phyloP scores from a whole-genome alignment of 2,113 vertebrate species.

The Mormyrus lacerda region DNA sequence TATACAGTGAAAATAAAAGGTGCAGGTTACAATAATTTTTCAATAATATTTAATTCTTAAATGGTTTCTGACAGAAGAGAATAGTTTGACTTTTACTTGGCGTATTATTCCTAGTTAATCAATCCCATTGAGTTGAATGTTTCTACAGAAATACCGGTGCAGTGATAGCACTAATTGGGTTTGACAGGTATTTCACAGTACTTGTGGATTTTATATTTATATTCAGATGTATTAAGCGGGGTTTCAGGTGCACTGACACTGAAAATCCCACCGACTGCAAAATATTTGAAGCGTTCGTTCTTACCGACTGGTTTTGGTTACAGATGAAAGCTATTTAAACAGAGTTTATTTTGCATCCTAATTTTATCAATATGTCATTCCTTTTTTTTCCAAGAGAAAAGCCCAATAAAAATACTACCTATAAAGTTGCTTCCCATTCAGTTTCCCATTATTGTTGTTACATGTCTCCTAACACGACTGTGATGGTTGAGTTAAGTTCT shows the following conservation, averaged over 20 bases:
- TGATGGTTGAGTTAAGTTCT: neutral
- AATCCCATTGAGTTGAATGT: neutral
- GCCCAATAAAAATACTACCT: neutral
- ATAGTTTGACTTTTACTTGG: neutral
- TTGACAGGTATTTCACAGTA: neutral
- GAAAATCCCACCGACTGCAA: neutral
- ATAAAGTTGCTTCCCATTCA: neutral
- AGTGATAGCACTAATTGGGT: neutral
- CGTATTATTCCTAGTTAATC: neutral
- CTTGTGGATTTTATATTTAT: neutral
- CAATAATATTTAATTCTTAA: neutral
- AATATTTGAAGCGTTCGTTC: neutral
- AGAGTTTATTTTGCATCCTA: neutral
- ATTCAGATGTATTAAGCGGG: neutral
- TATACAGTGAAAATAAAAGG: neutral
- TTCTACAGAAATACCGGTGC: neutral
- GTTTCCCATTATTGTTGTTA: neutral
- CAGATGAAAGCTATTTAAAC: neutral
- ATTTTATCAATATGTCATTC: neutral
- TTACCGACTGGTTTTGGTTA: neutral
- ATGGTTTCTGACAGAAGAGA: neutral
- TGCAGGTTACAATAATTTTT: neutral
- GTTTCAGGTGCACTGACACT: neutral
- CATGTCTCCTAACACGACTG: neutral
- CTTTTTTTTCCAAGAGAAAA: neutral